These are phyloP conservation scores for Pissodes strobi DNA, from an alignment of 1,140 invertebrate species.

Conservation along the genomic window DNA sequence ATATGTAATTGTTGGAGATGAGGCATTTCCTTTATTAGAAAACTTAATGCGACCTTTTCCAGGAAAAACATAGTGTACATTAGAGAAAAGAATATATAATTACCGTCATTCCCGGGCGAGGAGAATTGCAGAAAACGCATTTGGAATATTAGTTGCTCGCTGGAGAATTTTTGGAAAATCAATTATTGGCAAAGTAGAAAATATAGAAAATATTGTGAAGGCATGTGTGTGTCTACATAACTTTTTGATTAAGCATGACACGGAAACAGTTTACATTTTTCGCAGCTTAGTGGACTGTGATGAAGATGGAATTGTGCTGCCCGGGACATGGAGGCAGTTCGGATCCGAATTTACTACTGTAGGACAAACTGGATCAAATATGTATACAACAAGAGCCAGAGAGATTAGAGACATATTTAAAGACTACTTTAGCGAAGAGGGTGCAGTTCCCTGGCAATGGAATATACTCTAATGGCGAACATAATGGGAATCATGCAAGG, in stretches of 20 bases:
- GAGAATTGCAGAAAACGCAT: slow-evolving; percentile 19
- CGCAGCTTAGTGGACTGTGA: not conserved
- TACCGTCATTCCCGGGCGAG: slow-evolving; percentile 12
- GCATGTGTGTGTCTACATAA: slow-evolving; percentile 10
- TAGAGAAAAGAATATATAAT: slow-evolving; percentile 12
- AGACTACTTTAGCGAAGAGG: not conserved
- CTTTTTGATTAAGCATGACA: not conserved
- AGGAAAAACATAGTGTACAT: not conserved
- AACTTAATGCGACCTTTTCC: slow-evolving; percentile 31
- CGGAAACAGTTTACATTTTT: not conserved
- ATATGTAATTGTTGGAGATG: slow-evolving; percentile 55
- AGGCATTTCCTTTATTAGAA: slow-evolving; percentile 53
- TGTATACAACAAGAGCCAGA: not conserved
- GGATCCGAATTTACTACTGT: not conserved
- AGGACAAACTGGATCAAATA: not conserved
- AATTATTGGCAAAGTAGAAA: slow-evolving; percentile 8
- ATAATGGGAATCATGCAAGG: too few relatives aligned
- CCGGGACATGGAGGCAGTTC: not conserved
- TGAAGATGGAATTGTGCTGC: not conserved
- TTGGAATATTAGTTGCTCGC: slow-evolving; percentile 14
- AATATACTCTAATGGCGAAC: too few relatives aligned
- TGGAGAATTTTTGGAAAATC: slow-evolving; percentile 14
- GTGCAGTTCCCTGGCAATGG: not conserved
- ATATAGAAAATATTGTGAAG: slow-evolving; percentile 17
- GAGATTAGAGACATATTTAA: not conserved